These are phyloP conservation scores for Anser cygnoides DNA, from an alignment of 2,113 vertebrate species.

Conservation along the genomic window DNA sequence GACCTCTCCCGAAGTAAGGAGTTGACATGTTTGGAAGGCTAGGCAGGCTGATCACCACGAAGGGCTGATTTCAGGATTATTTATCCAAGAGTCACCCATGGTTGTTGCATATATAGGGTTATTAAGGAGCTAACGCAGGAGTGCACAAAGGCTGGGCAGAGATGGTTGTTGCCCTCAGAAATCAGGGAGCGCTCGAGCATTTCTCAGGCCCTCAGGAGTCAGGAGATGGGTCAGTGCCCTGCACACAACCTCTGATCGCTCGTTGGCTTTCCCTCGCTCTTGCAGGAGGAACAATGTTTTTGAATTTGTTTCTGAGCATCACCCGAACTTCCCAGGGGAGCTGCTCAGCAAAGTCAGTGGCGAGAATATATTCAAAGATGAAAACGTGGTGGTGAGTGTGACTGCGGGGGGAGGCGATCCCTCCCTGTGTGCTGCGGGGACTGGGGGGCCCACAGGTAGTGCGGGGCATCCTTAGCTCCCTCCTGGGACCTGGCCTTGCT, in stretches of 20 bases:
- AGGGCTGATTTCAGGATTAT: not conserved
- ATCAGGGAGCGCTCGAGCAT: not conserved
- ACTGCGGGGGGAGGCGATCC: not conserved
- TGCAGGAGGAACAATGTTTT: constrained; percentile 82
- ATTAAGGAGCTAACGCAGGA: not conserved
- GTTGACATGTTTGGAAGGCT: not conserved
- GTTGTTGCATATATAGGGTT: not conserved
- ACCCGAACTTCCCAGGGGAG: constrained; percentile 77
- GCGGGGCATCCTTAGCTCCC: not conserved
- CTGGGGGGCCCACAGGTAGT: rapidly evolving
- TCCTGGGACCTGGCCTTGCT: not conserved
- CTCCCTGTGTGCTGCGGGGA: not conserved
- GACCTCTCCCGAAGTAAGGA: not conserved
- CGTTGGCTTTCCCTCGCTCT: not conserved
- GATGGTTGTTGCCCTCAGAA: not conserved
- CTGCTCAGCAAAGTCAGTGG: constrained; percentile 81
- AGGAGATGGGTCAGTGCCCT: not conserved
- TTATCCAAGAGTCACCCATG: not conserved
- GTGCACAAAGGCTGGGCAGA: not conserved
- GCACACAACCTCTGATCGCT: rapidly evolving
- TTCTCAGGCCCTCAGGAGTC: not conserved
- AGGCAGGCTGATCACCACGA: not conserved
- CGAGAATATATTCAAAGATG: constrained; percentile 80
- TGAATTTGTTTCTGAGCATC: constrained; percentile 81
- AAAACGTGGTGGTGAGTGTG: constrained; percentile 76